Evolutionary conservation across 2,888 invertebrate species (phyloP).

Genomic region (Lepidocyrtoides sp.): DNA sequence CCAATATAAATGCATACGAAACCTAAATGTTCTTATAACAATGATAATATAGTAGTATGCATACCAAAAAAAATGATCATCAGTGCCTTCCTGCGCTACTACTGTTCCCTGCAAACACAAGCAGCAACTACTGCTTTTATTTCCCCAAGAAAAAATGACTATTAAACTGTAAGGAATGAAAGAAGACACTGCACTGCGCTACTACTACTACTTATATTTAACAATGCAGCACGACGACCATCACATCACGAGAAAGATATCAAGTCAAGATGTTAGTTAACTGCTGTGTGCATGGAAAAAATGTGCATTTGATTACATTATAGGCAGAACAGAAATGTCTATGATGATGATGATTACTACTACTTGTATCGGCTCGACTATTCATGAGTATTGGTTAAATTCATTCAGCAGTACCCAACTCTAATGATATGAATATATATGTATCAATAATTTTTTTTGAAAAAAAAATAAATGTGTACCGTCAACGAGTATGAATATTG

Average conservation of each 20-base stretch:
- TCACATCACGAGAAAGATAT: slow-evolving; percentile 29
- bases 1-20: background rate
- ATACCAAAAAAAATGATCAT: slow-evolving; percentile 1
- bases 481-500: background rate
- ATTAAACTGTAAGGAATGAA: slow-evolving; percentile 1
- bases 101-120: background rate
- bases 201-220: background rate
- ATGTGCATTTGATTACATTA: slow-evolving; percentile 37
- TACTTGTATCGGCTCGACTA: too few species aligned
- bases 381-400: too few species aligned
- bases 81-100: background rate
- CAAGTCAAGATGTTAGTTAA: background rate
- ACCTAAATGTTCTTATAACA: background rate
- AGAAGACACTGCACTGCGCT: background rate
- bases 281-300: background rate
- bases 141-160: slow-evolving; percentile 22
- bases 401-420: background rate
- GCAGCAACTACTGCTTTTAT: slow-evolving; percentile 26
- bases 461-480: too few species aligned
- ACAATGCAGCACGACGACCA: background rate
- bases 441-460: too few species aligned
- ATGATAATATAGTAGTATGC: background rate
- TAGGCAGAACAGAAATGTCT: background rate
- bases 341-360: too few species aligned
- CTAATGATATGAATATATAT: too few species aligned